Evolutionary conservation across 64 coral and sea anemone species (phyloP), one percentile per base, ranked within the genome.

Genomic region (Stichodactyla helianthus): DNA sequence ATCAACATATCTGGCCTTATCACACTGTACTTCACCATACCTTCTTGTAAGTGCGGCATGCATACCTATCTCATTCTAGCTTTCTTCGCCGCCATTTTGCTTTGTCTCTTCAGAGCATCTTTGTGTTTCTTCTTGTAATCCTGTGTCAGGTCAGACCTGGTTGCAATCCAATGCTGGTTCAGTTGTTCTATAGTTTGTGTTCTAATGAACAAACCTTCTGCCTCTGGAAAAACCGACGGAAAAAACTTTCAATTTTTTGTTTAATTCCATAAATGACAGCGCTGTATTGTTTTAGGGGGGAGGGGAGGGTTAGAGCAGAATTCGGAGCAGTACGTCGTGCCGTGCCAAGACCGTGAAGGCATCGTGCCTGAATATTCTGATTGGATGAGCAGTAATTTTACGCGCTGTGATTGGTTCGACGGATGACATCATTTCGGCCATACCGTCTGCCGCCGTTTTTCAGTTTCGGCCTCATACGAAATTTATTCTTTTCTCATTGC

Each of bases 71-170:
- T 84, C 68, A 71, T 60, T n/a, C 77, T 86, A 18, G 84, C 58
- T 86, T 91, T 89, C 51, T 85, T 96, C 8, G 84, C 79, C 60
- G 87, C 90, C 17, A 92, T 86, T 59, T 92, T 98, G 18, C 79
- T 98, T 59, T 94, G 87, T 58, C 93, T 87, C 8, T 88, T 65
- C 31, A 89, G 18, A 53, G 96, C 90, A 53, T 95, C 93, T 76
- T 98, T 98, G 64, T 91, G 87, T 71, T 90, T 95, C 67, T 85
- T 92, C 79, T 98, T 98, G 74, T 95, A 98, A 82, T 94, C 90
- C 52, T 78, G 90, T 11, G 88, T 98, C 25, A 98, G 90, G 18
- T 94, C 81, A 16, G 85, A 84, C 60, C 96, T 91, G 9, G 92
- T 86, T 4, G 52, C 68, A 35, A 90, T 84, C 96, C 96, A 98